These are phyloP conservation scores for Acipenser oxyrinchus DNA, from an alignment of 2,797 vertebrate species.

Conservation along the genomic window DNA sequence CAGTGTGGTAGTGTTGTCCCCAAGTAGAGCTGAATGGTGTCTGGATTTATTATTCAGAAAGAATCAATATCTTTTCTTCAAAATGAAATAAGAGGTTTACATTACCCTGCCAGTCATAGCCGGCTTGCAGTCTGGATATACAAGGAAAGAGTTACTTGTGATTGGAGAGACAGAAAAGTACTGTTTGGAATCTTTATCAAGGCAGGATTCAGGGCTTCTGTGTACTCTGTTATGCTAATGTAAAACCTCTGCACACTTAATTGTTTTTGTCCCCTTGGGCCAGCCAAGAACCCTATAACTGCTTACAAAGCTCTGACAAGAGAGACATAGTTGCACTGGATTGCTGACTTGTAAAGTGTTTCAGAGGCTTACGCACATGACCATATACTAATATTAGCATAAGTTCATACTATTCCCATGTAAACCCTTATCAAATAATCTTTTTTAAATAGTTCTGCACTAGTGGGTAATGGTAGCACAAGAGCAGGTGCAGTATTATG, in stretches of 20 bases:
- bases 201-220: background rate
- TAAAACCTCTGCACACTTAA: conserved; percentile 3
- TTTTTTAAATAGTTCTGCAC: too few species aligned
- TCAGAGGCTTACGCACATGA: too few species aligned
- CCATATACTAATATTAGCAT: too few species aligned
- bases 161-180: background rate
- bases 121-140: background rate
- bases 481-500: too few species aligned
- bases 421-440: too few species aligned
- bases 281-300: background rate
- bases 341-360: background rate
- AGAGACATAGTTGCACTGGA: background rate
- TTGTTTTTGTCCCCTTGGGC: conserved; percentile 10
- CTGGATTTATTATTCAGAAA: background rate
- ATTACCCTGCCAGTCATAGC: background rate
- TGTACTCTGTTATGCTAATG: conserved; percentile 7
- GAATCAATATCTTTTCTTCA: background rate
- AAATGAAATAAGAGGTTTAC: background rate
- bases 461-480: too few species aligned
- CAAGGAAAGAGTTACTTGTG: background rate
- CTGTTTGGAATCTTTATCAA: background rate
- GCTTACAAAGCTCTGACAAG: conserved; percentile 4
- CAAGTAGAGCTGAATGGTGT: background rate
- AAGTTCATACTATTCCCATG: too few species aligned
- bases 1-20: background rate